A percentile compares a stretch with the other conserved stretches of the same genome.
Conservation (phyloP, 2,888 invertebrate species). For the Podotricha telesiphe region DNA sequence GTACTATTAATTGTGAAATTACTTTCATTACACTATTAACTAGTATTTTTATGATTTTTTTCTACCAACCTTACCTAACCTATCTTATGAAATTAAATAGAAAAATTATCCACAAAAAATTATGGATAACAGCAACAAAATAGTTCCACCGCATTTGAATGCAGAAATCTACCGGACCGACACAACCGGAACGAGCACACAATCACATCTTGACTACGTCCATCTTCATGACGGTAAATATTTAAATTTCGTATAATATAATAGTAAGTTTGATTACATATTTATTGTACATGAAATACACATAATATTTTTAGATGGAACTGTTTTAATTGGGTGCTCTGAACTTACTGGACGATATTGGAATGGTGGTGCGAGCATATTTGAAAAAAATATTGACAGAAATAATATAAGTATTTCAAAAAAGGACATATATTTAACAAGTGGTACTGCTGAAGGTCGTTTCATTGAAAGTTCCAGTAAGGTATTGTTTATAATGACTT, state of each 20-base stretch:
- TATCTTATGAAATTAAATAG: background rate
- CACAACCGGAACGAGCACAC: slow-evolving; percentile 63
- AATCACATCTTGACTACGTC: slow-evolving; percentile 71
- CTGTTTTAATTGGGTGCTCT: slow-evolving; percentile 70
- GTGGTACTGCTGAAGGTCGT: slow-evolving; percentile 74
- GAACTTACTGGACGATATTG: slow-evolving; percentile 78
- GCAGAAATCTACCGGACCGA: slow-evolving; percentile 77
- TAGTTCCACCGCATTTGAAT: slow-evolving; percentile 75
- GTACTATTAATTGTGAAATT: background rate
- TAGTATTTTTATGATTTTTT: background rate
- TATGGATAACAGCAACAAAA: slow-evolving; percentile 68
- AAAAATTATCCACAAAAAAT: slow-evolving; percentile 5
- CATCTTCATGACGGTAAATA: slow-evolving; percentile 62
- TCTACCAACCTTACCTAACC: background rate
- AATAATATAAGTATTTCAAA: slow-evolving; percentile 54
- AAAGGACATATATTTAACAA: slow-evolving; percentile 60
- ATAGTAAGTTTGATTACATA: too few species aligned
- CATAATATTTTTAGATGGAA: slow-evolving; percentile 63
- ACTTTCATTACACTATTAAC: too few species aligned
- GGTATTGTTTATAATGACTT: slow-evolving; percentile 51
- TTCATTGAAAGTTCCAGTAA: slow-evolving; percentile 67
- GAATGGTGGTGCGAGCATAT: slow-evolving; percentile 72
- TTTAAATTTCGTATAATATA: background rate
- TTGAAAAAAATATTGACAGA: slow-evolving; percentile 56
- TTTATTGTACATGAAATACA: background rate